Evolutionary conservation across 2,797 vertebrate genomes (phyloP), one percentile per base, ranked within the genome.

Genomic region (Galago senegalensis): DNA sequence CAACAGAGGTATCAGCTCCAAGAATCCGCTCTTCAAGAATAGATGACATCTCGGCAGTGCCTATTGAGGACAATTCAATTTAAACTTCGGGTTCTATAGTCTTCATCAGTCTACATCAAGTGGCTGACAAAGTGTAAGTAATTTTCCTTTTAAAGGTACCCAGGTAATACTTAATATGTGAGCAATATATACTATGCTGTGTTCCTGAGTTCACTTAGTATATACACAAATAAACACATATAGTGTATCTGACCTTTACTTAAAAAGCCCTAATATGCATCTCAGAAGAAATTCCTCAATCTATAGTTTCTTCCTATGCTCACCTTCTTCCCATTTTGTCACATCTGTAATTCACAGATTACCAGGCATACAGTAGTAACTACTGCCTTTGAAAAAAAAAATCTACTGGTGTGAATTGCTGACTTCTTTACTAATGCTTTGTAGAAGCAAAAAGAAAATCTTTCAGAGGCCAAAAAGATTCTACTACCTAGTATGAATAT

Each of bases 11-110:
- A 95, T 99, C 99, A 4, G 99, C 99, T 80, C 99, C 99, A 98
- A 99, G 69, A 98, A 99, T 99, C 93, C 99, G 99, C 92, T 99
- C 99, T 98, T 99, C 99, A 67, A 99, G 99, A 93, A 99, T 99
- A 81, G 99, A 99, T 10, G 99, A 99, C 13, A 99, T 99, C 97
- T 99, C 99, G 0, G 99, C 99, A n/a, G 99, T 99, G 85, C 99
- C 99, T 99, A 88, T 13, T 85, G 34, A 91, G 60, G 20, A 96
- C 12, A 82, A 27, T 25, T 53, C n/a, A 43, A 89, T 72, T 84
- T 40, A 80, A 93, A 72, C 11, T 49, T 13, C 3, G 12, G 12
- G 46, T 12, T 49, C 46, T 49, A 49, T 49, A 88, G n/a, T 70
- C 67, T 69, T 65, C 34, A 34, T 34, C 34, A 34, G 34, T 34